Evolutionary conservation across 2,113 vertebrate species (phyloP).

Genomic region (Riparia riparia): DNA sequence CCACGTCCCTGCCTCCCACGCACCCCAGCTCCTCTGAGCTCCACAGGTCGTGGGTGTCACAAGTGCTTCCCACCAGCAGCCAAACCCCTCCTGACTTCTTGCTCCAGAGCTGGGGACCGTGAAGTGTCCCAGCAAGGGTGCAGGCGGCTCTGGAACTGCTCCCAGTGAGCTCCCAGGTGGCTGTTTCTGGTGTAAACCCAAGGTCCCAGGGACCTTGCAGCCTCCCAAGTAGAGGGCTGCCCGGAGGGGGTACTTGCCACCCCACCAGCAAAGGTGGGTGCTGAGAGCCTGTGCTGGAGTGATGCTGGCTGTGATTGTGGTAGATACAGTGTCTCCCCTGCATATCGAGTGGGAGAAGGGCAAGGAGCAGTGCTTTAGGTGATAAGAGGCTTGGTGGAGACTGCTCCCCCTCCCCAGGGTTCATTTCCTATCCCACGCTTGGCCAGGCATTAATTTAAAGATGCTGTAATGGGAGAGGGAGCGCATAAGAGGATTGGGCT

Average conservation of each 20-base stretch:
- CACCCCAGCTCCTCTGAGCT: not conserved
- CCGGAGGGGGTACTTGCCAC: not conserved
- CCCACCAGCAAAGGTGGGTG: not conserved
- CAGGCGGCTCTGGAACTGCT: not conserved
- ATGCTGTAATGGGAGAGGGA: not conserved
- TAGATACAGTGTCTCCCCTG: accelerated
- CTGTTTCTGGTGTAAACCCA: not conserved
- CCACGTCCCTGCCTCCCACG: not conserved
- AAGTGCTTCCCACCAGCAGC: not conserved
- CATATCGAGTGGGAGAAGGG: accelerated
- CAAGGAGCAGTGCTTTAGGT: not conserved
- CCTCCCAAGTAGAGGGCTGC: not conserved
- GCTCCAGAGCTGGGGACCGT: not conserved
- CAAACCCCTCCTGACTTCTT: not conserved
- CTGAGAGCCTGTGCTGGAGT: not conserved
- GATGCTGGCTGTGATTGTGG: not conserved
- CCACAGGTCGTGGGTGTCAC: not conserved
- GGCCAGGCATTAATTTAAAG: not conserved
- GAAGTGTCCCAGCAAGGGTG: accelerated
- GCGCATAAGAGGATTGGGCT: not conserved
- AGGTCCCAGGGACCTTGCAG: not conserved
- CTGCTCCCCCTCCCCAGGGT: not conserved
- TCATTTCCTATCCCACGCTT: not conserved
- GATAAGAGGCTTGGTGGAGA: not conserved
- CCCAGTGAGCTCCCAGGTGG: not conserved